Evolutionary conservation across 2,113 vertebrate genomes (phyloP), one percentile per base, ranked within the genome.

Genomic region (Halichoerus grypus): DNA sequence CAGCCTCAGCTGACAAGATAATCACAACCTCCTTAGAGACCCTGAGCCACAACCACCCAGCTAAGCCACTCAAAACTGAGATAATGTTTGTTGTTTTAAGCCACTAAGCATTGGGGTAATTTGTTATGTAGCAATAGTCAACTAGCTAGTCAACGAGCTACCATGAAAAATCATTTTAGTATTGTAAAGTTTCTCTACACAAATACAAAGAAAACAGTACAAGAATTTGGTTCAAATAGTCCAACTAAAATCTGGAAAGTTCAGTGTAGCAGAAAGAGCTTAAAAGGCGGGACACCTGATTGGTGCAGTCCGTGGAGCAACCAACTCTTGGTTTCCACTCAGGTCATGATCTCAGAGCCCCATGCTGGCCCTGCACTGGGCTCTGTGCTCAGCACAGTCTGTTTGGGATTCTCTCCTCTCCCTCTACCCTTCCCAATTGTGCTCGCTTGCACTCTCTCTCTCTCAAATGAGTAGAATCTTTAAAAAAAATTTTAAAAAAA

Each of bases 241-340:
- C 42, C 67, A 94, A 83, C 53, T 90, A 83, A 81, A 61, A n/a
- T 63, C 76, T 83, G 82, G 82, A 82, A 72, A 49, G 39, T 81
- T 28, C 76, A 49, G 26, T 84, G 46, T 2, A 83, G 57, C 79
- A 83, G 7, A 82, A 79, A 83, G 26, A 72, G 55, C 36, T 72
- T 82, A 33, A 82, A 79, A 33, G 33, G 71, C 12, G 13, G 65
- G 33, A 33, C 6, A 7, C 15, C 65, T 67, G 63, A 4, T 13
- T 31, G 63, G 63, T 65, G 28, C 28, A 14, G 13, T 65, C 5
- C 3, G 31, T 33, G 7, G 65, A n/a, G 33, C 7, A 12, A 65
- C 16, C 16, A 15, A 67, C 31, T n/a, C 65, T 65, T 67, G 65
- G 65, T 67, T 67, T 67, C 63, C 31, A 7, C 63, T 67, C 65